Conservation (phyloP, 1,140 invertebrate genomes). For the Odontomachus brunneus region DNA sequence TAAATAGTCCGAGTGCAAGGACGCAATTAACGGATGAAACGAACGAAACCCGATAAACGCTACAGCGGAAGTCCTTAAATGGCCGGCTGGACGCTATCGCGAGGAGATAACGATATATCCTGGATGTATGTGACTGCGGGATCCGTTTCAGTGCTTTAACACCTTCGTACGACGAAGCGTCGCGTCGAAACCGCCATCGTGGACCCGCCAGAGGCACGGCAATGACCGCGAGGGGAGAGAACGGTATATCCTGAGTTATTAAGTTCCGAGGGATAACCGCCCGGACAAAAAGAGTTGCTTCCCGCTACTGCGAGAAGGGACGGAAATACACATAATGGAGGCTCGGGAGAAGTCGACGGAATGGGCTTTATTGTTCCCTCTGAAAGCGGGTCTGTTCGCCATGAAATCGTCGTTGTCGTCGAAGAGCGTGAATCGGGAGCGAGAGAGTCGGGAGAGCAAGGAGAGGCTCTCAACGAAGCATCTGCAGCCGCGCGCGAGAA, state of each 20-base stretch:
- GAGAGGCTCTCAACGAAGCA: conserved; percentile 69
- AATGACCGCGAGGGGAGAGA: background rate
- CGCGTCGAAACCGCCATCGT: background rate
- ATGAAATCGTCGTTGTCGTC: conserved; percentile 86
- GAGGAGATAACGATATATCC: conserved; percentile 29
- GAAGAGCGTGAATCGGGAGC: conserved; percentile 77
- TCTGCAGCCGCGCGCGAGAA: conserved; percentile 83
- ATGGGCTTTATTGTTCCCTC: conserved; percentile 87
- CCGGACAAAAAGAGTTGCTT: background rate
- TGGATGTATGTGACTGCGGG: background rate
- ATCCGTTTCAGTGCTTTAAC: conserved; percentile 14
- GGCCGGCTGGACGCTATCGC: conserved; percentile 61
- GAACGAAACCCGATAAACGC: conserved; percentile 54
- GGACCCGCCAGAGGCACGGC: background rate
- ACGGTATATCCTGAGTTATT: background rate
- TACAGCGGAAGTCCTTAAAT: conserved; percentile 44
- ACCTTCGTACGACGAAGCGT: background rate
- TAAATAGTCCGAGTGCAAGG: conserved; percentile 6
- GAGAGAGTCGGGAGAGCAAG: conserved; percentile 55
- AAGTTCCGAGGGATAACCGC: background rate
- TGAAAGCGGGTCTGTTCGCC: conserved; percentile 87
- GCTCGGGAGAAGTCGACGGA: conserved; percentile 84
- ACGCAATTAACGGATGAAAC: background rate
- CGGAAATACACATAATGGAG: conserved; percentile 72
- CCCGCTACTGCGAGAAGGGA: background rate